phyloP scores from a whole-genome alignment of 64 coral and sea anemone species.

The Actinia tenebrosa region DNA sequence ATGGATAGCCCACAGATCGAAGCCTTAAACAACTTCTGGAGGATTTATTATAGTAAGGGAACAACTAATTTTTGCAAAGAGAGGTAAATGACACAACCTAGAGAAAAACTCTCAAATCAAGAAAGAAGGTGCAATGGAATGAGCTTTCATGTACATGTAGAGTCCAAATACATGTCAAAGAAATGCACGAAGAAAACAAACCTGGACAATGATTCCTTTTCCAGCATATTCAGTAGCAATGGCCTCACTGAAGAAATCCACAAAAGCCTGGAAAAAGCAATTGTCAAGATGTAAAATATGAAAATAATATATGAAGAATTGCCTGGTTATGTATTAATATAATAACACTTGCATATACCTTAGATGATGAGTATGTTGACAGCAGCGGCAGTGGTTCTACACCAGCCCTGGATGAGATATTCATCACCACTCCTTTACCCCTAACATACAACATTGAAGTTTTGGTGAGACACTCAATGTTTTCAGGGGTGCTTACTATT shows the following conservation, averaged over 20 bases:
- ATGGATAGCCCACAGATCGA: too few species aligned
- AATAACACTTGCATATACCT: constrained; percentile 19
- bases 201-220: constrained; percentile 67
- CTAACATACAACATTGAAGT: neutral
- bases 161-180: neutral
- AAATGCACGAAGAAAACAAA: neutral
- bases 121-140: neutral
- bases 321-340: too few species aligned
- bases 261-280: constrained; percentile 48
- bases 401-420: constrained; percentile 76
- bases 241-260: constrained; percentile 60
- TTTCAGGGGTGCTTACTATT: too few species aligned
- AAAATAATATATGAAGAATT: neutral
- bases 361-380: constrained; percentile 70
- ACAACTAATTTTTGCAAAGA: too few species aligned
- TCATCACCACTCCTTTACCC: constrained; percentile 75
- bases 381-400: constrained; percentile 67
- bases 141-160: neutral
- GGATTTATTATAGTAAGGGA: too few species aligned
- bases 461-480: too few species aligned
- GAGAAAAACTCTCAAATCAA: too few species aligned
- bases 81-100: too few species aligned
- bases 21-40: too few species aligned
- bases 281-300: neutral
- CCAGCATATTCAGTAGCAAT: constrained; percentile 55